phyloP scores from a whole-genome alignment of 2,113 vertebrate species.

The Dipodomys ordii region DNA sequence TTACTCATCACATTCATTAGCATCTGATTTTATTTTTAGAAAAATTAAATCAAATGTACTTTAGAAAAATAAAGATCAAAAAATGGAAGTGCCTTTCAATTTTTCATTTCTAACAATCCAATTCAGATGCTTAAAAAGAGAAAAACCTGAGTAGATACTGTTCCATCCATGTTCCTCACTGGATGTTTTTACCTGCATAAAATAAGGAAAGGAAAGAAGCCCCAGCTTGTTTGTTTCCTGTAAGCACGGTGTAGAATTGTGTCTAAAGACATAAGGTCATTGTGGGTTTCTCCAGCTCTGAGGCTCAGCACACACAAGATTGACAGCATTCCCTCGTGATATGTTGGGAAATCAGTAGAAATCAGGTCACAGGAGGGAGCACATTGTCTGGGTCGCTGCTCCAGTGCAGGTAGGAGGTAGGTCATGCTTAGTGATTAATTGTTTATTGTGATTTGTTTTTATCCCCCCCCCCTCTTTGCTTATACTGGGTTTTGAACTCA shows the following conservation, averaged over 20 bases:
- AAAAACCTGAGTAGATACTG: neutral
- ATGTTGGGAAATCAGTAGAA: no score
- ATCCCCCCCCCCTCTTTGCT: neutral
- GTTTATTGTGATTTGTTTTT: neutral
- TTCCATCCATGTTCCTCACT: neutral
- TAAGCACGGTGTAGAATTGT: neutral
- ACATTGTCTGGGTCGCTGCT: no score
- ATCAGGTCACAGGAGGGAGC: neutral
- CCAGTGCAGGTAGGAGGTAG: neutral
- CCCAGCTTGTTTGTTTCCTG: neutral
- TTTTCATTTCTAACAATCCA: constrained; percentile 21
- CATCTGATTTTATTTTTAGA: constrained; percentile 38
- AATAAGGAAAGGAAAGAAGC: neutral
- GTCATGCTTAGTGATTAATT: neutral
- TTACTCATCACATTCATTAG: neutral
- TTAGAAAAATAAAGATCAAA: neutral
- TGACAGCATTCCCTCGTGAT: no score
- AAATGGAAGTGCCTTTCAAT: neutral
- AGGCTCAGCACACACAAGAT: neutral
- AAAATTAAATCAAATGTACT: neutral
- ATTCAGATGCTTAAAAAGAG: neutral
- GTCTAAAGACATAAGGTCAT: neutral
- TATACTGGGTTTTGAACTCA: no score
- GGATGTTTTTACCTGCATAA: neutral
- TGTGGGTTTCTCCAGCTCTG: no score